Base-by-base conservation (phyloP, 1,140 invertebrate genomes). In the Aphaenogaster rudis region DNA sequence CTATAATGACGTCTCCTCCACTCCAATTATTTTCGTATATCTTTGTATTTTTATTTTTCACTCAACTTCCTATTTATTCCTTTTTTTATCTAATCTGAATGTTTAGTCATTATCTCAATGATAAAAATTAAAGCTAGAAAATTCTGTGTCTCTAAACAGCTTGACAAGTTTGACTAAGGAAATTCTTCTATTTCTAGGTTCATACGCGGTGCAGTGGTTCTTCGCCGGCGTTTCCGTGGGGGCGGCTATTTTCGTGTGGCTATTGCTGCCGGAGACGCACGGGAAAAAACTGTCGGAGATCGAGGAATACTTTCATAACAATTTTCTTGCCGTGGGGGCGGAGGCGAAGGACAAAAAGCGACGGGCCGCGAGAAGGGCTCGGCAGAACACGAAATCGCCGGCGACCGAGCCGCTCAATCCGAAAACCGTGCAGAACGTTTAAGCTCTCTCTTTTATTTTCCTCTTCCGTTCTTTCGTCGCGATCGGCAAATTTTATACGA, bases 221-320 rank as follows among this genome's bases (percentile, higher is more conserved):
- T 98, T 98, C 93, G 96, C 97, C 3, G 96, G 95, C 0, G 93
- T 97, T 63, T 96, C 97, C 0, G 86, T 97, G 1, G 88, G 96
- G 0, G 96, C 96, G 2, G 91, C 96, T 0, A 88, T 96, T 2
- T 97, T 97, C 90, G 96, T 97, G 8, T 96, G 96, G 82, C 90
- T 97, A 11, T 95, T 97, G 89, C 94, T 98, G 15, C 97, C 97
- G 0, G 97, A 98, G 94, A 98, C 97, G 0, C 97, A 97, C 92
- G 96, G 96, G 15, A 97, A 96, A 91, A 96, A 96, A 78, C 93
- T 97, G 1, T 96, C 96, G 2, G 97, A 98, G 91, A 97, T 98
- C 86, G 96, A 97, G 86, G 95, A 96, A n/a, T 96, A 97, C 89
- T 97, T 96, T 90, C 92, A 95, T 13, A 93, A 94, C 50, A 95